Evolutionary conservation across 2,888 invertebrate genomes (phyloP).

Genomic region (Heliconius ismenius): DNA sequence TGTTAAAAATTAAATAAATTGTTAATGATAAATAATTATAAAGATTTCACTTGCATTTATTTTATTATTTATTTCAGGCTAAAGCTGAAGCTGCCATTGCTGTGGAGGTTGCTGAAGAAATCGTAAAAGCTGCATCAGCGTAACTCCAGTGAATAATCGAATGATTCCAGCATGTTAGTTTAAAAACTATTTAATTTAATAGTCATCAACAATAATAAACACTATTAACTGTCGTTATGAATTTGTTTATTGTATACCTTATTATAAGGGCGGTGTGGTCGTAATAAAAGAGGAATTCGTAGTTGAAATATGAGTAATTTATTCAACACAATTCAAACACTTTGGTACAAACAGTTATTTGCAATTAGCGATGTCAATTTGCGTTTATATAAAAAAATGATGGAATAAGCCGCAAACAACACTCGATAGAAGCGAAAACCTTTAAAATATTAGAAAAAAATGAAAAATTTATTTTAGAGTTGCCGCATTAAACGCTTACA

Average conservation of each 20-base stretch:
- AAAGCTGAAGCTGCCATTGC: constrained; percentile 96
- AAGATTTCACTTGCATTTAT: no score
- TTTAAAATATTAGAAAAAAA: constrained; percentile 56
- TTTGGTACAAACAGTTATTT: constrained; percentile 81
- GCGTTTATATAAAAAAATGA: constrained; percentile 56
- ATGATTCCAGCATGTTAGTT: constrained; percentile 54
- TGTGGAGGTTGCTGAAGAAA: constrained; percentile 96
- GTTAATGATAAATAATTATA: not conserved
- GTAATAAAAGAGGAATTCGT: constrained; percentile 64
- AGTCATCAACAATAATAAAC: constrained; percentile 61
- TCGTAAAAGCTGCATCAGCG: constrained; percentile 89
- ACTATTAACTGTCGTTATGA: constrained; percentile 56
- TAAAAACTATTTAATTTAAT: constrained; percentile 55
- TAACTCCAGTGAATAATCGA: constrained; percentile 48
- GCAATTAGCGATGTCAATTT: constrained; percentile 68
- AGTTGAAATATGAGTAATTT: constrained; percentile 80
- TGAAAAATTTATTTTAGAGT: constrained; percentile 45
- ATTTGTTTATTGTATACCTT: constrained; percentile 41
- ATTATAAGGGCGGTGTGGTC: constrained; percentile 8
- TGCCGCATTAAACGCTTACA: constrained; percentile 43
- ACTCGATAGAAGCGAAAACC: constrained; percentile 65
- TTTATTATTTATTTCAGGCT: constrained; percentile 73
- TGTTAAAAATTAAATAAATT: no score
- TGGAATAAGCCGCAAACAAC: constrained; percentile 68
- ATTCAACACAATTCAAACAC: constrained; percentile 82